Evolutionary conservation across 2,113 vertebrate species (phyloP), one percentile per base, ranked within the genome.

Genomic region (Jacana jacana): DNA sequence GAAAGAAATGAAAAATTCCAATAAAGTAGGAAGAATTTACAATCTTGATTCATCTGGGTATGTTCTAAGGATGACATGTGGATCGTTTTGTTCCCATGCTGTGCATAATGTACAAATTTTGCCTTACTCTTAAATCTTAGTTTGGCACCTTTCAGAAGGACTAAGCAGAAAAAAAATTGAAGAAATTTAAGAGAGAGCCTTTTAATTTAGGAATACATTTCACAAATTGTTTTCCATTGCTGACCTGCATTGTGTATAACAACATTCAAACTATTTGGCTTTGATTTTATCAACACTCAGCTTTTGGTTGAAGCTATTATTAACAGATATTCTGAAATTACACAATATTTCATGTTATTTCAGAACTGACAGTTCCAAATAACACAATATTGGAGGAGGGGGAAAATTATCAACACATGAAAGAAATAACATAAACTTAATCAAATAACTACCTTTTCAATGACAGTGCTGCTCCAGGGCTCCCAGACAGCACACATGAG

Each of bases 381-480:
- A 73, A 35, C 18, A 60, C 17, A 52, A 14, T 35, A 54, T 3
- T 69, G 54, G 18, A 65, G 40, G 35, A n/a, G 23, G 7, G 10
- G 10, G 10, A 7, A 55, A 91, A 64, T 54, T n/a, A 55, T 10
- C 58, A 64, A 63, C 13, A 40, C 6, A 9, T 8, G 22, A 83
- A 83, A 66, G 49, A 72, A 88, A 28, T 42, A 61, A 58, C 3
- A 37, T 18, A 71, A 49, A 55, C 64, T 91, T 61, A 98, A 97
- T 97, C 93, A 77, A 98, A 88, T 48, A 96, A 97, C 39, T 81
- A 98, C 97, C 92, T 98, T 98, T 77, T 98, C 97, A 66, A 96
- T 97, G 86, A 98, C 98, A 33, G 87, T 98, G 30, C 83, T 95
- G 96, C 98, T 98, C 96, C 76, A 98, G 92, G 80, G 98, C 97